phyloP scores from a whole-genome alignment of 2,888 invertebrate genomes.

The Muscina levida region DNA sequence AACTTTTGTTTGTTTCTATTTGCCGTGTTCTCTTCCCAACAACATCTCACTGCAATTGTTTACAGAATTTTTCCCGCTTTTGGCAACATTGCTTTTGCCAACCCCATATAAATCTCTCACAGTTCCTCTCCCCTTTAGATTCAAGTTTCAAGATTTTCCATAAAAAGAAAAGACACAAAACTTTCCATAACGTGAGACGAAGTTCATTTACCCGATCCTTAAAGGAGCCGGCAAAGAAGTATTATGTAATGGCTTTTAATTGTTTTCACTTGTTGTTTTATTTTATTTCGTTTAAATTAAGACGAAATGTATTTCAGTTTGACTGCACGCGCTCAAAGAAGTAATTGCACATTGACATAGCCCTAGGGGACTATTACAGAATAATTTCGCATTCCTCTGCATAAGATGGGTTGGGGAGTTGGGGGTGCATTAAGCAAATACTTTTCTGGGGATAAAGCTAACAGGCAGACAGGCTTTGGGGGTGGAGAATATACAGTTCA shows the following conservation, averaged over 20 bases:
- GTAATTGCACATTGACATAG: constrained; percentile 14
- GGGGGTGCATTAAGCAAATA: too few species aligned
- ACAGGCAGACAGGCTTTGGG: too few species aligned
- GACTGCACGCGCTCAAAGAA: not conserved
- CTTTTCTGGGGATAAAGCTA: too few species aligned
- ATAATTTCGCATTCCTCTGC: not conserved
- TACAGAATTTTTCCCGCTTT: constrained; percentile 33
- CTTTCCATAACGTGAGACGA: not conserved
- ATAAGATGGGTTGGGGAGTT: too few species aligned
- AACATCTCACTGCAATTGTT: constrained; percentile 34
- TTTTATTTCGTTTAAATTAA: constrained; percentile 10
- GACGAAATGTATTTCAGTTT: not conserved
- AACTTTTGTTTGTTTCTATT: constrained; percentile 45
- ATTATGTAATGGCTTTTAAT: constrained; percentile 17
- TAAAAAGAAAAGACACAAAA: constrained; percentile 7
- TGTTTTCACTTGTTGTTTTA: constrained; percentile 17
- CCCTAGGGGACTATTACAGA: constrained; percentile 4
- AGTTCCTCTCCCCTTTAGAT: too few species aligned
- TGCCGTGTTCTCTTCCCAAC: constrained; percentile 11
- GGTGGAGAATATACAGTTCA: too few species aligned
- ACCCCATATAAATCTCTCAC: too few species aligned
- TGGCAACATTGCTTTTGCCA: constrained; percentile 39
- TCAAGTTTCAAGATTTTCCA: too few species aligned
- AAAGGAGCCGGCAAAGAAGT: constrained; percentile 1
- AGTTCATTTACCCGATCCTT: constrained; percentile 58